Conservation (phyloP, 2,797 vertebrate species). For the Lutra lutra region DNA sequence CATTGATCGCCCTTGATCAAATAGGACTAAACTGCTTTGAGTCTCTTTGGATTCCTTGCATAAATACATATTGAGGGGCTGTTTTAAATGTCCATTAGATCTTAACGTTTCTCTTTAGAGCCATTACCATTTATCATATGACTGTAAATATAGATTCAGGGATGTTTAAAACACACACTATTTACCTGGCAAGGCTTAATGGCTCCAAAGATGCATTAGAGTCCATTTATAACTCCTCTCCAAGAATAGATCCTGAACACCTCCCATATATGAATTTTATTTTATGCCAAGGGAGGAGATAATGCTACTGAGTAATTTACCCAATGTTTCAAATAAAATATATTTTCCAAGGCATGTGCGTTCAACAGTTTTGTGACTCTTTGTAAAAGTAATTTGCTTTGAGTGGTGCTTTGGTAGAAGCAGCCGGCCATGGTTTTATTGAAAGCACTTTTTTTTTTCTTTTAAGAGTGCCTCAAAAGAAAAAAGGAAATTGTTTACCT, state of each 20-base stretch:
- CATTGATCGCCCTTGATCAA: conserved; percentile 77
- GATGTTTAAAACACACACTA: conserved; percentile 79
- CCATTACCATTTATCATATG: conserved; percentile 79
- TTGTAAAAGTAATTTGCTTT: conserved; percentile 74
- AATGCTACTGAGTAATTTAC: conserved; percentile 64
- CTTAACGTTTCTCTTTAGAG: conserved; percentile 76
- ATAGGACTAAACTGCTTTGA: conserved; percentile 71
- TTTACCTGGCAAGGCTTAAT: conserved; percentile 76
- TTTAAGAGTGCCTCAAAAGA: background rate
- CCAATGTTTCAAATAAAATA: conserved; percentile 80
- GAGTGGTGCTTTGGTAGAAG: conserved; percentile 63
- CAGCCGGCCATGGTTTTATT: conserved; percentile 38
- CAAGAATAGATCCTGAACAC: conserved; percentile 63
- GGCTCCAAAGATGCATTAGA: conserved; percentile 78
- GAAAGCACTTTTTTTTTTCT: background rate
- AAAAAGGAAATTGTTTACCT: conserved; percentile 33
- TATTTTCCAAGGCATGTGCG: conserved; percentile 27
- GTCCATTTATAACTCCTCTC: conserved; percentile 70
- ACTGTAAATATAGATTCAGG: conserved; percentile 81
- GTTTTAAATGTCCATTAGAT: conserved; percentile 79
- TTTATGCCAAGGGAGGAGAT: conserved; percentile 64
- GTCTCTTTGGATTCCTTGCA: conserved; percentile 70
- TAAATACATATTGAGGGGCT: conserved; percentile 78
- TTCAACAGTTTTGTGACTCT: conserved; percentile 77
- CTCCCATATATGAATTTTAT: conserved; percentile 64